Conservation (phyloP, 2,797 vertebrate genomes). For the Mergus octosetaceus region DNA sequence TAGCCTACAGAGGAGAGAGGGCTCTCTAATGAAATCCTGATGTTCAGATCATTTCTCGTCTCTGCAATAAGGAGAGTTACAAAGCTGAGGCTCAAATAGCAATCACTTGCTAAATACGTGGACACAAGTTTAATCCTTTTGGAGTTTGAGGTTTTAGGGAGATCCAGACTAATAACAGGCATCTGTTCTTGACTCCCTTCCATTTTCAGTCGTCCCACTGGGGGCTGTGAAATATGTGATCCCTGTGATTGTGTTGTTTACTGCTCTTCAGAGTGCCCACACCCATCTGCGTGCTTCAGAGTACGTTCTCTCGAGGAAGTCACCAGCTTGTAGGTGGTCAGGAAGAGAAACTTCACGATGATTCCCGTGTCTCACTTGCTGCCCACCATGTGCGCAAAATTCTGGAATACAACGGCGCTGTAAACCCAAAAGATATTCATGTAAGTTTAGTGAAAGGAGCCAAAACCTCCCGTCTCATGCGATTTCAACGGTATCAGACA, state of each 20-base stretch:
- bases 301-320: neutral
- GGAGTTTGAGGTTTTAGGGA: neutral
- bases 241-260: neutral
- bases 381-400: neutral
- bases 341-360: neutral
- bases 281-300: neutral
- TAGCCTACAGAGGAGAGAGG: neutral
- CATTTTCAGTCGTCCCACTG: neutral
- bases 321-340: fast-evolving
- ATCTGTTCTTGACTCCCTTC: neutral
- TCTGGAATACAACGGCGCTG: neutral
- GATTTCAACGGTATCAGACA: neutral
- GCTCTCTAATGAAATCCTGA: neutral
- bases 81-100: neutral
- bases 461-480: neutral
- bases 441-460: neutral
- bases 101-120: neutral
- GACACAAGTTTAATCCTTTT: neutral
- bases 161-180: neutral
- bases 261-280: neutral
- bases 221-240: neutral
- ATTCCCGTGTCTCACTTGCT: neutral
- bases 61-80: neutral
- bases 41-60: neutral
- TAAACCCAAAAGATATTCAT: neutral